phyloP scores from a whole-genome alignment of 1,140 invertebrate species.

The Drosophila nannoptera region DNA sequence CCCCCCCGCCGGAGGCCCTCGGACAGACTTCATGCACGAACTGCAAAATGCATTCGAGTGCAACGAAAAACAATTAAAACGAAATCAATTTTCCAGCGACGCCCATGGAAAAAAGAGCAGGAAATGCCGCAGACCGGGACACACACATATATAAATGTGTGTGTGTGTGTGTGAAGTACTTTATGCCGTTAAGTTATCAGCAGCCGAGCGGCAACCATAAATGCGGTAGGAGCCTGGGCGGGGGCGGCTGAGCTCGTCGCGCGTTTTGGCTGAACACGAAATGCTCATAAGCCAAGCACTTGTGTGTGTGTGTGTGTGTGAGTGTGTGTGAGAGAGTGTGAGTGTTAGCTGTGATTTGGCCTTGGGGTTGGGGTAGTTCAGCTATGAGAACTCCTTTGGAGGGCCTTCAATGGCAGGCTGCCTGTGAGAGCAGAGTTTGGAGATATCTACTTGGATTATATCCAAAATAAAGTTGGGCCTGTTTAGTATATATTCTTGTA shows the following conservation, averaged over 20 bases:
- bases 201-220: slow-evolving; percentile 47
- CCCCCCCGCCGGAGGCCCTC: neutral
- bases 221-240: slow-evolving; percentile 35
- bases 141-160: neutral
- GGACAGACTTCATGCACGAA: slow-evolving; percentile 44
- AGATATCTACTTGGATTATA: too few relatives aligned
- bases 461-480: too few relatives aligned
- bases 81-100: slow-evolving; percentile 51
- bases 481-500: too few relatives aligned
- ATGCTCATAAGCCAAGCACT: slow-evolving; percentile 48
- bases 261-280: slow-evolving; percentile 42
- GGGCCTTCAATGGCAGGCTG: neutral
- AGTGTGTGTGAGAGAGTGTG: neutral
- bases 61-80: slow-evolving; percentile 56
- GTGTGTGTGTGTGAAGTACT: slow-evolving; percentile 28
- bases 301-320: slow-evolving; percentile 15
- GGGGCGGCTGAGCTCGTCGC: slow-evolving; percentile 10
- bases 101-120: slow-evolving; percentile 28
- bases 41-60: slow-evolving; percentile 53
- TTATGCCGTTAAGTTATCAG: slow-evolving; percentile 54
- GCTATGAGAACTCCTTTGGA: neutral
- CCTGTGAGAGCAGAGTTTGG: neutral
- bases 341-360: slow-evolving; percentile 32
- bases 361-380: neutral
- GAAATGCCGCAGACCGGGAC: slow-evolving; percentile 32